Conservation (phyloP, 2,797 vertebrate species). For the Spinus pinus region DNA sequence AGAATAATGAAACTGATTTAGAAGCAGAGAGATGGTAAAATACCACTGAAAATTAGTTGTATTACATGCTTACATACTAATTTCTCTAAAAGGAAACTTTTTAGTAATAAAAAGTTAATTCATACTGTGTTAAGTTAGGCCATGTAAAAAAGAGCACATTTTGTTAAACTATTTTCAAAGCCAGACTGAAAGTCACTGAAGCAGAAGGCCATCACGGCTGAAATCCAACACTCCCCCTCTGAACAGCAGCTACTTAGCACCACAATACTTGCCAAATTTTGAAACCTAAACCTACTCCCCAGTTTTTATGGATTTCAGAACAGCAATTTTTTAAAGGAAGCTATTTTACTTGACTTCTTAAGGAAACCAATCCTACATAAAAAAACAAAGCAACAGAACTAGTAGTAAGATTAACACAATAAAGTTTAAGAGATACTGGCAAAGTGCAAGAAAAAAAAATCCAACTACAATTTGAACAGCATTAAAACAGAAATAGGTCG, state of each 20-base stretch:
- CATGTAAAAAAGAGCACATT: accelerated
- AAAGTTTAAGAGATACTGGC: accelerated
- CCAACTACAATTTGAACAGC: neutral
- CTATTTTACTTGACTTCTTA: neutral
- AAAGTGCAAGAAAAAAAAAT: neutral
- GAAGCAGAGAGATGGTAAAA: neutral
- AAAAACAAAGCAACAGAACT: neutral
- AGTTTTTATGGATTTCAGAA: neutral
- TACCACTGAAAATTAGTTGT: neutral
- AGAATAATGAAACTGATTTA: neutral
- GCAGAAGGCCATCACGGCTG: neutral
- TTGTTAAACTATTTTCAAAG: neutral
- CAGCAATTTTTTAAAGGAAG: neutral
- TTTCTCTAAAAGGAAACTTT: neutral
- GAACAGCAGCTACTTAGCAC: neutral
- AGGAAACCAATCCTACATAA: neutral
- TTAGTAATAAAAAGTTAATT: neutral
- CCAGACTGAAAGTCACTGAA: neutral
- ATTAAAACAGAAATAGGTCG: neutral
- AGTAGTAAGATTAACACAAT: neutral
- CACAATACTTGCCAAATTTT: neutral
- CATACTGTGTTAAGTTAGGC: neutral
- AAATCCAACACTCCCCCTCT: neutral
- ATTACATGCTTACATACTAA: neutral
- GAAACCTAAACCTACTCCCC: neutral